Conservation (phyloP, 2,797 vertebrate species). For the Brachyalestes nurse region DNA sequence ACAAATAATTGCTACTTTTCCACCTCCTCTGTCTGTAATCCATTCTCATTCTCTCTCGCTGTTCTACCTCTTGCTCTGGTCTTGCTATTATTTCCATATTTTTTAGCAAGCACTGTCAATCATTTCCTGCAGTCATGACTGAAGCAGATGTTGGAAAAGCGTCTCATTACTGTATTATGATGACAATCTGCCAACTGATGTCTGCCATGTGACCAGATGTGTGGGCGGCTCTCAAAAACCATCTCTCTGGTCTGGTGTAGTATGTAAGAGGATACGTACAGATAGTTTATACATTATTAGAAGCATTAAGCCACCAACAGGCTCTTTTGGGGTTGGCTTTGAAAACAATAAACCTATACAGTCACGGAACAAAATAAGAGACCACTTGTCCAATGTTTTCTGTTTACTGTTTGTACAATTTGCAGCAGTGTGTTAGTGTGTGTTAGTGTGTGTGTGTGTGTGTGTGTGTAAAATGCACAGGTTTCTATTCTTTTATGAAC, state of each 20-base stretch:
- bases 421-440: no score
- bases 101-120: conserved; percentile 63
- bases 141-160: conserved; percentile 59
- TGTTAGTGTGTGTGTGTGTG: no score
- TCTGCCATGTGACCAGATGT: conserved; percentile 66
- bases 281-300: background rate
- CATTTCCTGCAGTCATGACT: conserved; percentile 54
- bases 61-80: conserved; percentile 42
- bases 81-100: conserved; percentile 46
- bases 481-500: no score
- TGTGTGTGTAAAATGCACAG: no score
- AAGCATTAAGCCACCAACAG: background rate
- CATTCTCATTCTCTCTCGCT: conserved; percentile 21
- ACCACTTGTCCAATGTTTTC: no score
- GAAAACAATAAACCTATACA: no score
- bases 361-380: background rate
- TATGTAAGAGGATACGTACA: conserved; percentile 18
- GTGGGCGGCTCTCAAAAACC: conserved; percentile 62
- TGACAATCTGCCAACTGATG: conserved; percentile 76
- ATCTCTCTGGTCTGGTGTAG: conserved; percentile 45
- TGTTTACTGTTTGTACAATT: no score
- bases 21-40: conserved; percentile 35
- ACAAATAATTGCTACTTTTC: conserved; percentile 39
- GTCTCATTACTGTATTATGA: conserved; percentile 72
- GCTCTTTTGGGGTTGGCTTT: background rate